phyloP scores from a whole-genome alignment of 1,140 invertebrate species.

The Tetramorium parvispinum region DNA sequence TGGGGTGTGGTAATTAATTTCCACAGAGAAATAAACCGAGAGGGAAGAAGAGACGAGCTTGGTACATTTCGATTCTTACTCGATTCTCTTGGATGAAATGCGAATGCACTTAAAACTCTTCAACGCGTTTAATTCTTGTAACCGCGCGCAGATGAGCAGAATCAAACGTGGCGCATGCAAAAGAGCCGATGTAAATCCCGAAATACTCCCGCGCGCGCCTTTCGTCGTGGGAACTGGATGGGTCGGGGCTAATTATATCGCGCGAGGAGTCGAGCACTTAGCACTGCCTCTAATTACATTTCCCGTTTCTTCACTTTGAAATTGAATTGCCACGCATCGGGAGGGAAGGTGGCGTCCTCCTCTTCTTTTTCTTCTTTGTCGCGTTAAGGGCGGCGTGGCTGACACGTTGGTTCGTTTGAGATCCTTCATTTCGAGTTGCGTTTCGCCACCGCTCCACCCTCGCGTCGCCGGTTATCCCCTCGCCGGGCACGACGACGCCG shows the following conservation, averaged over 20 bases:
- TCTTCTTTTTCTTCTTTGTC: slow-evolving; percentile 35
- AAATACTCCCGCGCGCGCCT: slow-evolving; percentile 13
- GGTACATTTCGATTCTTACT: background rate
- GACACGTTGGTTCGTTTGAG: slow-evolving; percentile 41
- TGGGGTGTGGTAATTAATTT: slow-evolving; percentile 13
- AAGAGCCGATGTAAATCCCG: slow-evolving; percentile 28
- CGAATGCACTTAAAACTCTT: background rate
- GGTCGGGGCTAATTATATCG: slow-evolving; percentile 52
- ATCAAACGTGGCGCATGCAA: slow-evolving; percentile 6
- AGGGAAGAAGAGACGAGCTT: background rate
- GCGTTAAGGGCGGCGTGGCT: background rate
- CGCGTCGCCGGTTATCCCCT: slow-evolving; percentile 50
- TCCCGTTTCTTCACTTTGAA: slow-evolving; percentile 54
- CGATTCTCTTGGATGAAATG: background rate
- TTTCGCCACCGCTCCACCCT: slow-evolving; percentile 31
- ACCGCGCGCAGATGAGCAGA: background rate
- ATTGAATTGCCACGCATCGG: slow-evolving; percentile 37
- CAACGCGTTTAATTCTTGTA: background rate
- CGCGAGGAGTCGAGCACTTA: slow-evolving; percentile 39
- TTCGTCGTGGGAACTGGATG: slow-evolving; percentile 3
- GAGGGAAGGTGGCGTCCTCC: background rate
- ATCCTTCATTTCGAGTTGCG: slow-evolving; percentile 52
- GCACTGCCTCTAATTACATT: slow-evolving; percentile 58
- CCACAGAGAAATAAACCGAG: background rate
- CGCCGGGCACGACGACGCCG: background rate